Percentiles rank a stretch among this genome's conserved stretches.
phyloP scores from a whole-genome alignment of 2,888 invertebrate genomes.

The Chromoteleia sp. region DNA sequence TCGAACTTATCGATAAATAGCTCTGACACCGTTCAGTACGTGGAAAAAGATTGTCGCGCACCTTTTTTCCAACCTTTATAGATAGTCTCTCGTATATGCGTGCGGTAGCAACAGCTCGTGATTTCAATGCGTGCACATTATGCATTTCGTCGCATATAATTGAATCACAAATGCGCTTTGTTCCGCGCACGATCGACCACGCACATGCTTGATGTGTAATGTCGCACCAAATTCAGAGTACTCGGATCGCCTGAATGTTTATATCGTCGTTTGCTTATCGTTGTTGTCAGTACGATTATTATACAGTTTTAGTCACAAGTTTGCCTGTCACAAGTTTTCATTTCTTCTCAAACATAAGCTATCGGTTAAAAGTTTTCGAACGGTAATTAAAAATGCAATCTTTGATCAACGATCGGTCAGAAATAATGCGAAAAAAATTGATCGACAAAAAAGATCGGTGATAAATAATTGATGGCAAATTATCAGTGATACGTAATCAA shows the following conservation, averaged over 20 bases:
- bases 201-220: constrained; percentile 23
- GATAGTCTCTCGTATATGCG: constrained; percentile 20
- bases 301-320: background rate
- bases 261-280: background rate
- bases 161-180: constrained; percentile 47
- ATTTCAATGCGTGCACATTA: constrained; percentile 61
- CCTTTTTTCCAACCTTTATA: constrained; percentile 45
- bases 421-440: too few relatives aligned
- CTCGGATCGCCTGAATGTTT: constrained; percentile 22
- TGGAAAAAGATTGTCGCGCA: constrained; percentile 53
- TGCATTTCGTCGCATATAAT: constrained; percentile 35
- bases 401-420: too few relatives aligned
- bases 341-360: background rate
- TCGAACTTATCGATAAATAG: constrained; percentile 56
- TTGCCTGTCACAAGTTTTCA: background rate
- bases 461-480: background rate
- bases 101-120: constrained; percentile 37
- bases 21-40: constrained; percentile 48
- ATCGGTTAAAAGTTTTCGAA: background rate
- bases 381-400: background rate
- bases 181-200: constrained; percentile 34
- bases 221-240: constrained; percentile 30
- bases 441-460: too few relatives aligned
- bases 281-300: background rate
- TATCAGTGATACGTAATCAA: too few relatives aligned